Evolutionary conservation across 2,888 invertebrate genomes (phyloP).

Genomic region (Amphipyra berbera): DNA sequence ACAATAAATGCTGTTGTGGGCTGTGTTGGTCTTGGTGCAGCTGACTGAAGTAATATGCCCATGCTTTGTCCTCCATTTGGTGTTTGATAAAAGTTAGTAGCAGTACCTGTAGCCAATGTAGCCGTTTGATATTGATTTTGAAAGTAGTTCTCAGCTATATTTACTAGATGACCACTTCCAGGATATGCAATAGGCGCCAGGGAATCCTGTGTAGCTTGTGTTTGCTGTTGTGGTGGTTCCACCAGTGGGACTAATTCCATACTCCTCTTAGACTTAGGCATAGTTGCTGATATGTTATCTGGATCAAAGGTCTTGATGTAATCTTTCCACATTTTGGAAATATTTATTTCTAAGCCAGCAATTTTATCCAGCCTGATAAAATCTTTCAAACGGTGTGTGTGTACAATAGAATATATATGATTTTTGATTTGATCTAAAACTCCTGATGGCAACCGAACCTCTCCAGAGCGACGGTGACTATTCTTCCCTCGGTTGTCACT

Average conservation of each 20-base stretch:
- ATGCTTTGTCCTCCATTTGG: slow-evolving; percentile 82
- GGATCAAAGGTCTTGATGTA: slow-evolving; percentile 89
- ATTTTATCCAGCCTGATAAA: slow-evolving; percentile 88
- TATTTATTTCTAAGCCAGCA: slow-evolving; percentile 89
- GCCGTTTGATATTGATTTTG: slow-evolving; percentile 86
- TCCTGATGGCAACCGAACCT: slow-evolving; percentile 85
- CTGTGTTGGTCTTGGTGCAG: slow-evolving; percentile 78
- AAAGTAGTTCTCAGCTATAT: slow-evolving; percentile 87
- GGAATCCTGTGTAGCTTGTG: slow-evolving; percentile 73
- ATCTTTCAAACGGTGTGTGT: slow-evolving; percentile 87
- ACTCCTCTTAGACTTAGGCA: slow-evolving; percentile 85
- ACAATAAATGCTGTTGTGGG: slow-evolving; percentile 84
- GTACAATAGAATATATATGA: slow-evolving; percentile 88
- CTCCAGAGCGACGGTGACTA: slow-evolving; percentile 86
- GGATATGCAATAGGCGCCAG: slow-evolving; percentile 81
- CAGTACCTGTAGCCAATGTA: slow-evolving; percentile 73
- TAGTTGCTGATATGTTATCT: slow-evolving; percentile 85
- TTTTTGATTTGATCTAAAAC: slow-evolving; percentile 88
- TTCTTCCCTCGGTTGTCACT: slow-evolving; percentile 89
- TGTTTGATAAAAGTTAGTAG: slow-evolving; percentile 85
- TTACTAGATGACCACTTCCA: slow-evolving; percentile 85
- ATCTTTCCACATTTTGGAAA: slow-evolving; percentile 90
- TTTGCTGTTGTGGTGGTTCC: slow-evolving; percentile 66
- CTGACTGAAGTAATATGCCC: slow-evolving; percentile 83
- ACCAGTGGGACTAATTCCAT: slow-evolving; percentile 71